Evolutionary conservation across 2,888 invertebrate species (phyloP), one percentile per base, ranked within the genome.

Genomic region (Latrodectus hesperus): DNA sequence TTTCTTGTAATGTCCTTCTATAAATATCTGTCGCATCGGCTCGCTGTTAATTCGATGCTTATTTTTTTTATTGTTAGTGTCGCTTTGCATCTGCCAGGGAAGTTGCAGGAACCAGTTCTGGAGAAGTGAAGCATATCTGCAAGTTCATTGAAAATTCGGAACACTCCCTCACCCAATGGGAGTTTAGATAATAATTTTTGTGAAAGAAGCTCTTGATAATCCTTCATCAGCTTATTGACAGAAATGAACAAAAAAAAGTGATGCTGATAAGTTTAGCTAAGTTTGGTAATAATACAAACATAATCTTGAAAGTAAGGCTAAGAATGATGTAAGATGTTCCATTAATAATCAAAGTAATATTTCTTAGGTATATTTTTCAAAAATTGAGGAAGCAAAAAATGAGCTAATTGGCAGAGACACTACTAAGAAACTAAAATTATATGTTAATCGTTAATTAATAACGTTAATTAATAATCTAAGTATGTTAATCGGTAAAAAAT

Each of bases 1-100:
- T 83, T 75, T 71, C 75, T 60, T 51, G 68, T 64, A n/a, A 53
- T 52, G 52, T 73, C 73, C 26, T 53, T 82, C 82, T 82, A 74
- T 75, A 76, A 76, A 83, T 83, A 71, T 71, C 76, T 81, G 83
- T 83, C 83, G 52, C 83, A 81, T 81, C 17, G 73, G 65, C 65
- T 38, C 12, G 16, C 55, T 55, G 16, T 55, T 16, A 55, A 14
- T 16, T 55, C 16, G 55, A 16, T 16, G 55, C 11, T 55, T 16
- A 55, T 55, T 51, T 79, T 17, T 49, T 52, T 67, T 9, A 0
- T 26, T 3, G 17, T 17, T 76, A 17, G 12, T 4, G 14, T 72
- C 9, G 38, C 17, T 38, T 72, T 72, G 38, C 49, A 14, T 55
- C 16, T 55, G 55, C 22, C 22, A 22, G 22, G 22, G 22, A 22